phyloP scores from a whole-genome alignment of 2,113 vertebrate genomes.

The Tychaedon coryphoeus region DNA sequence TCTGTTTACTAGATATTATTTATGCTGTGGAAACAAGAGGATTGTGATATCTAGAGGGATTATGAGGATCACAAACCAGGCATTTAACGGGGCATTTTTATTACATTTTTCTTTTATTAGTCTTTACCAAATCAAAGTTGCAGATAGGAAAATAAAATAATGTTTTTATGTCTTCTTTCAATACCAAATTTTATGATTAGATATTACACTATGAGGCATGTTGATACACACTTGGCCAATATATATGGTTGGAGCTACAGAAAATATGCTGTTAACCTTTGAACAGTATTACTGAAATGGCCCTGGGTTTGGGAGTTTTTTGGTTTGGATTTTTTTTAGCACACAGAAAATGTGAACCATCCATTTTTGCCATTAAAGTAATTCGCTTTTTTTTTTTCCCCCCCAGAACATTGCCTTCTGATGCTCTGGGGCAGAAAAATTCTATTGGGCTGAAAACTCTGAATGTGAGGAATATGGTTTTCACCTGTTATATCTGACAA shows the following conservation, averaged over 20 bases:
- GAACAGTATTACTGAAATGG: not conserved
- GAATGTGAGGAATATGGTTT: not conserved
- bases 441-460: not conserved
- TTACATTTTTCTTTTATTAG: slow-evolving; percentile 44
- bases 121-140: slow-evolving; percentile 32
- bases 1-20: slow-evolving; percentile 59
- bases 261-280: not conserved
- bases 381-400: not conserved
- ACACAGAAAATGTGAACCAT: not conserved
- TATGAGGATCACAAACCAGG: slow-evolving; percentile 30
- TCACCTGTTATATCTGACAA: not conserved
- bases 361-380: not conserved
- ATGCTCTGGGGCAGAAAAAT: not conserved
- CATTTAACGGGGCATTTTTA: slow-evolving; percentile 54
- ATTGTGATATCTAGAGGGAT: slow-evolving; percentile 36
- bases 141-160: slow-evolving; percentile 35
- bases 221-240: not conserved
- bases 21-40: slow-evolving; percentile 24
- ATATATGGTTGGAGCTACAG: not conserved
- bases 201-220: not conserved
- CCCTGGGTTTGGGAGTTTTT: too few species aligned
- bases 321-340: too few species aligned
- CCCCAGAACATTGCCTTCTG: not conserved
- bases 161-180: slow-evolving; percentile 18
- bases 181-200: slow-evolving; percentile 1